A percentile compares a stretch with the other conserved stretches of the same genome.
phyloP scores from a whole-genome alignment of 2,888 invertebrate genomes.

The Nemapogon koenigi region DNA sequence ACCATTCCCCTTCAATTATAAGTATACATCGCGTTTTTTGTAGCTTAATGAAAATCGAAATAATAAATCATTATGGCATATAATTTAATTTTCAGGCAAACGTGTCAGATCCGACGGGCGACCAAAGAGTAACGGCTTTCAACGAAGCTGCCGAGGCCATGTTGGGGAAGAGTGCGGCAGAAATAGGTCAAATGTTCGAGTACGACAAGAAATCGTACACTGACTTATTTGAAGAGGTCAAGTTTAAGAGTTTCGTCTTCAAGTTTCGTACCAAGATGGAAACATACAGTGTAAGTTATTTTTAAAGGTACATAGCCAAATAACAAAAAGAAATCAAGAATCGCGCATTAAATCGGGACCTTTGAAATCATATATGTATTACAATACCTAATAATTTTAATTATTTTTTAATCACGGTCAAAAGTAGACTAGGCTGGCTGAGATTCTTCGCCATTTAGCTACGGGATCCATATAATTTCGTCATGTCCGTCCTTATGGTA shows the following conservation, averaged over 20 bases:
- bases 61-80: not conserved
- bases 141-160: conserved; percentile 82
- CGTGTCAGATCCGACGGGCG: conserved; percentile 86
- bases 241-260: conserved; percentile 82
- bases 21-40: too few relatives aligned
- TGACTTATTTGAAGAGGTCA: conserved; percentile 73
- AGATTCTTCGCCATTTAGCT: too few relatives aligned
- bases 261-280: conserved; percentile 90
- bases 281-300: conserved; percentile 80
- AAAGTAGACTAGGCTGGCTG: too few relatives aligned
- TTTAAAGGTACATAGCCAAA: not conserved
- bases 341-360: too few relatives aligned
- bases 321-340: too few relatives aligned
- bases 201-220: conserved; percentile 70
- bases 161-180: conserved; percentile 72
- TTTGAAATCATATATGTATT: too few relatives aligned
- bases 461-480: too few relatives aligned
- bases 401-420: too few relatives aligned
- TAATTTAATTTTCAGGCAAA: conserved; percentile 68
- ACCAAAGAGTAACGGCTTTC: conserved; percentile 92
- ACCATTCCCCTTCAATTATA: too few relatives aligned
- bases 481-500: too few relatives aligned
- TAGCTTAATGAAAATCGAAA: too few relatives aligned
- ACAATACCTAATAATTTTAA: too few relatives aligned
- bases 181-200: conserved; percentile 79